Evolutionary conservation across 2,888 invertebrate species (phyloP).

Genomic region (Campopleginae sp.): DNA sequence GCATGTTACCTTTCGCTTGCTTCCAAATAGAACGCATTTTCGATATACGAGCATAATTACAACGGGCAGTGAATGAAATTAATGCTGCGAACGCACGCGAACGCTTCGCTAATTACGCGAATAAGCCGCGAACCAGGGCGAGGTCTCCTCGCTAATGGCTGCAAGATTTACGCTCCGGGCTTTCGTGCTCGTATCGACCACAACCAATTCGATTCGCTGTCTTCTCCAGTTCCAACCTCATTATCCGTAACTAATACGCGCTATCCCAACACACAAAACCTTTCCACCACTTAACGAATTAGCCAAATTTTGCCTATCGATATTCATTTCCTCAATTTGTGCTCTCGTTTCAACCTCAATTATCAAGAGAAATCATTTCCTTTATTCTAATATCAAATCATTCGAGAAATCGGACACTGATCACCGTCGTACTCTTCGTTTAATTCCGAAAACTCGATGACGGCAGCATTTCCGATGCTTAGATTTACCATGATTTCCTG

Average conservation of each 20-base stretch:
- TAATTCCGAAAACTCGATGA: too few relatives aligned
- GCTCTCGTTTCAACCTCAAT: not conserved
- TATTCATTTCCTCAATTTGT: not conserved
- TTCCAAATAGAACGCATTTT: conserved; percentile 3
- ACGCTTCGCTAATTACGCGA: conserved; percentile 55
- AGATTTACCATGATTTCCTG: too few relatives aligned
- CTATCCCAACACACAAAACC: not conserved
- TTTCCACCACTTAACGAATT: not conserved
- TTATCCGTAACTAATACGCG: not conserved
- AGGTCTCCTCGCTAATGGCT: conserved; percentile 40
- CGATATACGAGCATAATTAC: conserved; percentile 24
- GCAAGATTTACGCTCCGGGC: conserved; percentile 53
- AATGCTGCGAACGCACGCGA: conserved; percentile 39
- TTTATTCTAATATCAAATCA: too few relatives aligned
- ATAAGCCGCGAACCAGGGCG: conserved; percentile 17
- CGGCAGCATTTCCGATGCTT: too few relatives aligned
- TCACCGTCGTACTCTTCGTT: too few relatives aligned
- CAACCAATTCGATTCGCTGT: conserved; percentile 31
- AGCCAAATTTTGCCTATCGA: not conserved
- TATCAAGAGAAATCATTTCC: not conserved
- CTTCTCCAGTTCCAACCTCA: conserved; percentile 22
- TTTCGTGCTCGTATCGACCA: conserved; percentile 5
- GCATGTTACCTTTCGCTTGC: not conserved
- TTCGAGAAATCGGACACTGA: too few relatives aligned
- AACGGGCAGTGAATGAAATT: conserved; percentile 56